phyloP scores from a whole-genome alignment of 2,888 invertebrate species.

The Drosophila prostipennis region DNA sequence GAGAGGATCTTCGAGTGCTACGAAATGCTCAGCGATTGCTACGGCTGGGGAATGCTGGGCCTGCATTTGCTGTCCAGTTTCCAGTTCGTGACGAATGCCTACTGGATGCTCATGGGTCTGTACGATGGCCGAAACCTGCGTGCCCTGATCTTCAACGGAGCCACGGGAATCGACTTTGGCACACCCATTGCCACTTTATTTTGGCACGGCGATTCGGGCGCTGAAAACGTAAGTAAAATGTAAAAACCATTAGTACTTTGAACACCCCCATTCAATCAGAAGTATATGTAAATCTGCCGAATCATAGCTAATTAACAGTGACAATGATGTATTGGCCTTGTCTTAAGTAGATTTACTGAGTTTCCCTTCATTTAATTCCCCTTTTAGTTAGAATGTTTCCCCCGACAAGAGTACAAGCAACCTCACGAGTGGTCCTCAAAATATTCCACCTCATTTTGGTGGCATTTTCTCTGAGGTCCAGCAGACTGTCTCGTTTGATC shows the following conservation, averaged over 20 bases:
- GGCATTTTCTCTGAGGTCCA: constrained; percentile 41
- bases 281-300: not conserved
- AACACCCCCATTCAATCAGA: too few relatives aligned
- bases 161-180: constrained; percentile 57
- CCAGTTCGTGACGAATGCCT: constrained; percentile 80
- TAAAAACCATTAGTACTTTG: too few relatives aligned
- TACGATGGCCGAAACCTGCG: constrained; percentile 12
- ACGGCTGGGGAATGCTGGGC: constrained; percentile 82
- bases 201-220: constrained; percentile 70
- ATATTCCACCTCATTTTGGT: constrained; percentile 27
- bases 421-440: constrained; percentile 32
- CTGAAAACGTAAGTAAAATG: constrained; percentile 65
- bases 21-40: constrained; percentile 74
- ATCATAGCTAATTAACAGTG: constrained; percentile 15
- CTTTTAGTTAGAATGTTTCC: constrained; percentile 33
- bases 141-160: constrained; percentile 59
- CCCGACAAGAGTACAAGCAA: constrained; percentile 22
- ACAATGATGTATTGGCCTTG: constrained; percentile 38
- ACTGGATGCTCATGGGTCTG: constrained; percentile 72
- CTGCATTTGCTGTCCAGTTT: constrained; percentile 77
- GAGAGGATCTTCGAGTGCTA: constrained; percentile 75
- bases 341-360: not conserved
- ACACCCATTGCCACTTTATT: constrained; percentile 62
- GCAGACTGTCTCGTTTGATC: constrained; percentile 19
- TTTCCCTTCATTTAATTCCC: not conserved